These are phyloP conservation scores for Nesidiocoris tenuis DNA, from an alignment of 2,888 invertebrate species.

Conservation along the genomic window DNA sequence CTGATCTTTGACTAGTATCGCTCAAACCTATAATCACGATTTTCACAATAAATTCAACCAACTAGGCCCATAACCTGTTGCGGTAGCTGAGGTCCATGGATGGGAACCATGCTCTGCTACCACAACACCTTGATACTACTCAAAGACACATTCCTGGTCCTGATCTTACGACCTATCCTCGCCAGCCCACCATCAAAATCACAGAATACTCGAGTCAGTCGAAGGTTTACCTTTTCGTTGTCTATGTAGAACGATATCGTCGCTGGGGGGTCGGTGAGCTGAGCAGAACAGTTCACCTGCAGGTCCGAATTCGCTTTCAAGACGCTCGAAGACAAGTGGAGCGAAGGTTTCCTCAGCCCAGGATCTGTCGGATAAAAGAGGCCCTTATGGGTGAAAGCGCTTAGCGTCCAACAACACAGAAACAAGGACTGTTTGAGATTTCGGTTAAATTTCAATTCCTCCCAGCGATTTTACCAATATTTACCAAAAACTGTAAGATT, in stretches of 20 bases:
- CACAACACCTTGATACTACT: too few species aligned
- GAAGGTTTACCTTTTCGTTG: conserved; percentile 15
- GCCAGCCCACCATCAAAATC: too few species aligned
- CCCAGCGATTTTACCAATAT: not conserved
- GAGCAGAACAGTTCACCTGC: conserved; percentile 47
- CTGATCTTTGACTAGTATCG: too few species aligned
- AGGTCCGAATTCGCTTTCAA: conserved; percentile 1
- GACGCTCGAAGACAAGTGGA: conserved; percentile 32
- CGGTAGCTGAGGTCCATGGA: too few species aligned
- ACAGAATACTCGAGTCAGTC: too few species aligned
- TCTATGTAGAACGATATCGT: conserved; percentile 48
- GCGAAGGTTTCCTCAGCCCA: conserved; percentile 39
- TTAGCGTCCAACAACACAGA: not conserved
- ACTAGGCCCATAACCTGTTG: too few species aligned
- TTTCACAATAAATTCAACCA: too few species aligned
- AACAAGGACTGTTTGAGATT: not conserved
- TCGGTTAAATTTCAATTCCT: not conserved
- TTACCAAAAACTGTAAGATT: conserved; percentile 48
- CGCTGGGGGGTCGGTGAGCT: conserved; percentile 46
- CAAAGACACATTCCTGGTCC: too few species aligned
- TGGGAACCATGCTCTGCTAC: too few species aligned
- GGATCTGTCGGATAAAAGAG: not conserved
- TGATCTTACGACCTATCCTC: too few species aligned
- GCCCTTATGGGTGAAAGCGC: not conserved
- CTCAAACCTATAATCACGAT: too few species aligned